Conservation (phyloP, 2,888 invertebrate genomes). For the Sphaerophoria rueppellii region DNA sequence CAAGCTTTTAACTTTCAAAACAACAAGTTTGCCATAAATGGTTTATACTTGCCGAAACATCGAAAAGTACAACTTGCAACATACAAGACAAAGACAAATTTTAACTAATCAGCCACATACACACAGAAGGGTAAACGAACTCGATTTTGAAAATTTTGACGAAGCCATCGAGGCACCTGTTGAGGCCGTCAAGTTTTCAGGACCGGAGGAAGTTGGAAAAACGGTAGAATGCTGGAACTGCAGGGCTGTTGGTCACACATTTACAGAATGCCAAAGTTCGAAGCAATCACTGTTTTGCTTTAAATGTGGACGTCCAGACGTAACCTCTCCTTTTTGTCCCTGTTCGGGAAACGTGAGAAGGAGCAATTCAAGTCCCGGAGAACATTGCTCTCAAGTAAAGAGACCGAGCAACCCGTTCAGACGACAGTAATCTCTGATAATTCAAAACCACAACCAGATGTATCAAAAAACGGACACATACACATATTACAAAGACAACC, state of each 20-base stretch:
- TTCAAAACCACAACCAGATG: neutral
- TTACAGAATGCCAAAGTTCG: neutral
- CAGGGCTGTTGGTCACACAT: neutral
- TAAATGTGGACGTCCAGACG: neutral
- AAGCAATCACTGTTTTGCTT: neutral
- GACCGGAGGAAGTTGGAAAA: neutral
- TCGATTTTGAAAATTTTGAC: neutral
- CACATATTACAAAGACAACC: neutral
- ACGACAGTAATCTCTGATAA: neutral
- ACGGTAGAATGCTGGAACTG: conserved; percentile 18
- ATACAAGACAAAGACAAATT: neutral
- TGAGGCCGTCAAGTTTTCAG: neutral
- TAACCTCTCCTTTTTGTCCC: neutral
- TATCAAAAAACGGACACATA: neutral
- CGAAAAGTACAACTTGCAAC: neutral
- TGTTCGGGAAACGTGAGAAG: neutral
- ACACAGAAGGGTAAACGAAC: neutral
- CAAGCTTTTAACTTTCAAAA: neutral
- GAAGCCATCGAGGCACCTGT: too few relatives aligned
- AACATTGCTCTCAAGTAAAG: conserved; percentile 7
- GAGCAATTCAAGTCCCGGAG: conserved; percentile 14
- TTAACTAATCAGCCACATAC: neutral
- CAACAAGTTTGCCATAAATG: neutral
- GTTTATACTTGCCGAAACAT: neutral
- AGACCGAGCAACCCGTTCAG: conserved; percentile 11